A percentile compares a stretch with the other conserved stretches of the same genome.
Evolutionary conservation across 2,797 vertebrate genomes (phyloP).

Genomic region (Pangasius mekongensis): DNA sequence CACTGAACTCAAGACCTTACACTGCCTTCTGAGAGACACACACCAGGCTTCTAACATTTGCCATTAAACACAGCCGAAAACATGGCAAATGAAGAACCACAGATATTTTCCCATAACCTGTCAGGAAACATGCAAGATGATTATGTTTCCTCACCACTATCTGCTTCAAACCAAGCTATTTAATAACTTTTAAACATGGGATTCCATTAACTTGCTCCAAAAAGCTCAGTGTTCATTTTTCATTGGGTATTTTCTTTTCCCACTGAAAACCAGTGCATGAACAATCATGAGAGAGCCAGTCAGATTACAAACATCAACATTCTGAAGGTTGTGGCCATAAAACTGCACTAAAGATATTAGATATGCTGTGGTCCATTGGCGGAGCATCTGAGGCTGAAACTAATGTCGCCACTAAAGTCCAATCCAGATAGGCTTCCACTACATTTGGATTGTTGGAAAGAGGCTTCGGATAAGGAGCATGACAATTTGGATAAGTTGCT

Average conservation of each 20-base stretch:
- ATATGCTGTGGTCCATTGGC: background rate
- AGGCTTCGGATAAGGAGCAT: too few relatives aligned
- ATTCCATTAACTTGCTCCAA: background rate
- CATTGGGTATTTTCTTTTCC: background rate
- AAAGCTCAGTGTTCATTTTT: background rate
- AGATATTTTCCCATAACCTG: too few relatives aligned
- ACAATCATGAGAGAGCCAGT: background rate
- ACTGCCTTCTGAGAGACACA: background rate
- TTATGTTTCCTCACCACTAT: background rate
- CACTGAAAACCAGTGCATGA: background rate
- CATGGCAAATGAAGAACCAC: background rate
- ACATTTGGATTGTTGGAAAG: background rate
- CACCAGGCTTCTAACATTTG: background rate
- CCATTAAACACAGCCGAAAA: background rate
- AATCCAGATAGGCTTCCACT: background rate
- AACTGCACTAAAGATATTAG: background rate
- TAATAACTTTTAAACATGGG: background rate
- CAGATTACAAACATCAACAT: background rate
- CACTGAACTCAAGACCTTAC: slow-evolving; percentile 24
- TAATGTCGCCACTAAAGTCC: too few relatives aligned
- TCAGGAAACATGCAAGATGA: background rate
- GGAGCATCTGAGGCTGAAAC: background rate
- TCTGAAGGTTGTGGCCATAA: background rate
- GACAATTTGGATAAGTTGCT: background rate
- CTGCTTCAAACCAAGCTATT: background rate